Conservation (phyloP, 2,888 invertebrate species). For the Acanthosoma haemorrhoidale region DNA sequence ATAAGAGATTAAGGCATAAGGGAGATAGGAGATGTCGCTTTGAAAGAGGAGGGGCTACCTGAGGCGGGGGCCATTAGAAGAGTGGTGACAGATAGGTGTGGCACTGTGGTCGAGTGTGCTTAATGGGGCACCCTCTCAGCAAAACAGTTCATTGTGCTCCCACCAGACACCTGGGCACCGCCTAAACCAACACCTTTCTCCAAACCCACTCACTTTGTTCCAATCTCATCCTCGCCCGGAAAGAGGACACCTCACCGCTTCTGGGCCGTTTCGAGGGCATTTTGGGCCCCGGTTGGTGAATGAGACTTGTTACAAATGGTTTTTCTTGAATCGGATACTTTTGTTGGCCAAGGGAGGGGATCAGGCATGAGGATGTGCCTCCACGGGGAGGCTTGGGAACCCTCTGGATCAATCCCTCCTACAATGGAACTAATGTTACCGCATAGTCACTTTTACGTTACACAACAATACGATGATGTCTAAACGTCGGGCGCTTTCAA, state of each 20-base stretch:
- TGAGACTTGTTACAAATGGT: not conserved
- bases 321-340: conserved; percentile 12
- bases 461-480: no score
- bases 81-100: conserved; percentile 8
- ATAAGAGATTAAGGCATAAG: not conserved
- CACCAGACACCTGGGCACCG: not conserved
- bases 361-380: not conserved
- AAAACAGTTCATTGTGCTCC: not conserved
- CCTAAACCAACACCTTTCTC: conserved; percentile 14
- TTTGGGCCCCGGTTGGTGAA: no score
- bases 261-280: no score
- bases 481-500: no score
- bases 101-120: not conserved
- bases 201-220: conserved; percentile 12
- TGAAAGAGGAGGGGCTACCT: not conserved
- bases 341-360: not conserved
- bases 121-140: not conserved
- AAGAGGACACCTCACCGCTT: not conserved
- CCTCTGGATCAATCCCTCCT: not conserved
- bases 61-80: not conserved
- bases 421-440: not conserved
- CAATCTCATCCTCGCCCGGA: not conserved
- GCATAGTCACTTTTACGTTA: no score
- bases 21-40: not conserved
- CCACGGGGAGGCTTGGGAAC: not conserved